Conservation (phyloP, 1,140 invertebrate genomes). For the Asobara japonica region DNA sequence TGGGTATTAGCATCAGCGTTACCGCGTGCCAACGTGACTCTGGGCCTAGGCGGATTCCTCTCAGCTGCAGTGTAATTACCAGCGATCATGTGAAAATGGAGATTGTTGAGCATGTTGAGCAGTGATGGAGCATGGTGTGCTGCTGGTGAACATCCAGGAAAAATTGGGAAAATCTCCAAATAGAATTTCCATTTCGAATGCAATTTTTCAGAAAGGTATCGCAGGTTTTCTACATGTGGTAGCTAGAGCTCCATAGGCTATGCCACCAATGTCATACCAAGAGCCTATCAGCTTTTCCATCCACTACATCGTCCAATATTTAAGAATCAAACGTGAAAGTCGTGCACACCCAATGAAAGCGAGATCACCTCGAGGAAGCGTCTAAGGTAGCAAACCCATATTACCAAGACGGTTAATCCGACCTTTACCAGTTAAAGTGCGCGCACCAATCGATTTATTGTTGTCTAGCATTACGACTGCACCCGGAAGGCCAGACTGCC, state of each 20-base stretch:
- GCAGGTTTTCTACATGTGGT: too few species aligned
- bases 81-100: too few species aligned
- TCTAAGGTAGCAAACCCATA: slow-evolving; percentile 1
- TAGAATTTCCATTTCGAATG: too few species aligned
- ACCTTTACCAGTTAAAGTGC: slow-evolving; percentile 12
- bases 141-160: too few species aligned
- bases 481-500: slow-evolving; percentile 35
- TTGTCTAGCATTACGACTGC: slow-evolving; percentile 36
- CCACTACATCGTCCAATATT: background rate
- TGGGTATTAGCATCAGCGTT: background rate
- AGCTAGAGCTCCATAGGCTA: too few species aligned
- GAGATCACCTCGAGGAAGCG: slow-evolving; percentile 11
- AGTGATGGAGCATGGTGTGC: too few species aligned
- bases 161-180: too few species aligned
- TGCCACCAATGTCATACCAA: too few species aligned
- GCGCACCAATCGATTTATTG: slow-evolving; percentile 38
- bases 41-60: background rate
- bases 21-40: background rate
- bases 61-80: background rate
- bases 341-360: slow-evolving; percentile 30
- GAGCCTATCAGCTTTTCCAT: background rate
- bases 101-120: too few species aligned
- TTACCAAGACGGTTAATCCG: background rate
- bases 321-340: slow-evolving; percentile 26
- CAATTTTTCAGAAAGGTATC: too few species aligned